Evolutionary conservation across 2,797 vertebrate species (phyloP), one percentile per base, ranked within the genome.

Genomic region (Sebastes hopkinsi): DNA sequence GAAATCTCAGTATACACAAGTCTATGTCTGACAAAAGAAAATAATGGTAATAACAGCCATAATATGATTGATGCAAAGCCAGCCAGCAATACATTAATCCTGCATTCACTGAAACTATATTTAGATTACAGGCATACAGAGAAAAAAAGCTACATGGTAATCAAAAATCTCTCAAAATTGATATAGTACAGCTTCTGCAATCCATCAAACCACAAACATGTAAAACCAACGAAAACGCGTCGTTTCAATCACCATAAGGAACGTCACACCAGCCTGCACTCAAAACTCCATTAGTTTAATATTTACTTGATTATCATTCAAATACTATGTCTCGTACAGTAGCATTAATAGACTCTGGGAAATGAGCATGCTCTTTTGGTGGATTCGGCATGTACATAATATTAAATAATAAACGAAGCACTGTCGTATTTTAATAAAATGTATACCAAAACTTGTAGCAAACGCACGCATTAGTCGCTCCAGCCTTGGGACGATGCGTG

Each of bases 341-440:
- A 13, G 1, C 4, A 5, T 1, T 4, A n/a, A 14, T 0, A 5
- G 2, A 2, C 6, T 59, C 12, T 20, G 0, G 1, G 0, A 14
- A 12, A 29, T 3, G 0, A 29, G 1, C 16, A 12, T 1, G 1
- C 11, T 18, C 6, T 56, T 29, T 2, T 27, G 11, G n/a, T 30
- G 8, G 1, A 79, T 66, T 86, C 77, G 77, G 86, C 72, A 9
- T 20, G 0, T 0, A 23, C 2, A 1, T 4, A 7, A 7, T 14
- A 7, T 20, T 4, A 0, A 20, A 22, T 60, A 4, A 60, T 1
- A 6, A 10, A n/a, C 4, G 0, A 67, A 20, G 4, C 27, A 3
- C 6, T 3, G 55, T 3, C 2, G 20, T 7, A 22, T 59, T 79
- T 64, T 1, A 42, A 36, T 3, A 1, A 36, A 29, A 46, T 29